These are phyloP conservation scores for Entomobrya proxima DNA, from an alignment of 2,888 invertebrate genomes.

Conservation along the genomic window DNA sequence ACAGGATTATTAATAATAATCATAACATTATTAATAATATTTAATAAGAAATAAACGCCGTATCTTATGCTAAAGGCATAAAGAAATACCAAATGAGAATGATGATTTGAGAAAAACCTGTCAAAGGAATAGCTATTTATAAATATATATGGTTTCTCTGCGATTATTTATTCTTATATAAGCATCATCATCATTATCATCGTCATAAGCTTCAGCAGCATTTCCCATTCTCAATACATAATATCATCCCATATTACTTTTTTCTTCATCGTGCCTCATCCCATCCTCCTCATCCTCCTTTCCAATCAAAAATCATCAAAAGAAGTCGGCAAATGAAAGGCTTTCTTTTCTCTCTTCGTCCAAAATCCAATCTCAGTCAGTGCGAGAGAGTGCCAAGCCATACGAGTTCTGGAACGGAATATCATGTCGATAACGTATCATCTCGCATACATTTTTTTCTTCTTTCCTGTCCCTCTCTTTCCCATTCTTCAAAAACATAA, in stretches of 20 bases:
- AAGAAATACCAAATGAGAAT: background rate
- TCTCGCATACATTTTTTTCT: background rate
- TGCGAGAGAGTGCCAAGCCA: conserved; percentile 8
- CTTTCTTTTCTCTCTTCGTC: conserved; percentile 10
- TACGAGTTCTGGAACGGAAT: background rate
- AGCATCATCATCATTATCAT: background rate
- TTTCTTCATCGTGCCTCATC: background rate
- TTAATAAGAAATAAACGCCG: background rate
- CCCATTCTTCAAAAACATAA: background rate
- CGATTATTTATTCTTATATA: too few relatives aligned
- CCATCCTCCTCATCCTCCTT: conserved; percentile 28
- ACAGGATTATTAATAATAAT: conserved; percentile 36
- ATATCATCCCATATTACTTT: background rate
- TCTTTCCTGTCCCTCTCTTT: background rate
- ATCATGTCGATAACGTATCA: background rate
- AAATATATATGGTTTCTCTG: conserved; percentile 2
- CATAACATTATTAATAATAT: conserved; percentile 37
- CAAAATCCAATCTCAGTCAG: conserved; percentile 33
- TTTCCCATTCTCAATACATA: background rate
- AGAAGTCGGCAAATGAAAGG: conserved; percentile 47
- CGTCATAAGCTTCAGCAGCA: background rate
- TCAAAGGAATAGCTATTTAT: background rate
- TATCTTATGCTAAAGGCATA: background rate
- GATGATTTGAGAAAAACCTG: background rate
- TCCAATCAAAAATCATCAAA: conserved; percentile 48